Base-by-base conservation (phyloP, 2,888 invertebrate species). In the Temnothorax ravouxi region DNA sequence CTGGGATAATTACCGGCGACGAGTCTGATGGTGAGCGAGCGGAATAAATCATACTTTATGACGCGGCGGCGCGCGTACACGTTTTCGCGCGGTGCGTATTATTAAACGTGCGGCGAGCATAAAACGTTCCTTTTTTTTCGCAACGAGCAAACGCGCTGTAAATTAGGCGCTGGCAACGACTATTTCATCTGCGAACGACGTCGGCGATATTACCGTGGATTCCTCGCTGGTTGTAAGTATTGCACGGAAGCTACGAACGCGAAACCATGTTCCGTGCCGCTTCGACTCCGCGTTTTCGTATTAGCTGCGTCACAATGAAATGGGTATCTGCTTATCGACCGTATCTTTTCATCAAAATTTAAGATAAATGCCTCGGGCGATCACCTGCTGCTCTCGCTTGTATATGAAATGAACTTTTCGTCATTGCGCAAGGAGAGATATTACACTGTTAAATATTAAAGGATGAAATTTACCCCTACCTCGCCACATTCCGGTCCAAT, bases 11-110 rank as follows among this genome's bases (percentile, higher is more conserved):
- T 89, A 85, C 84, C 71, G 80, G 29, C 59, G 79, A 69, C 69
- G 64, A 64, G 76, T 29, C n/a, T 25, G 47, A 47, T 15, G 47
- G n/a, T 87, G 85, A 83, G 71, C 76, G 84, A 89, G 83, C 86
- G 87, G 89, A 90, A 93, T 93, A 93, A 93, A 94, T 94, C 93
- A 93, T 87, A 92, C 91, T 93, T 93, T 92, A 93, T 89, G 87
- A 89, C 87, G 85, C 82, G 87, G 87, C 62, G 38, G 82, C 72
- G 80, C 64, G 15, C 38, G 61, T 61, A 44, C 71, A 66, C 75
- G 18, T 86, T 84, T 86, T 86, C 84, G 80, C 81, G 66, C 83
- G 25, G 41, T 41, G 44, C 44, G 44, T 76, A 83, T 62, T 79
- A 79, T 79, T 79, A 79, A 79, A 79, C 9, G 41, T 41, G 25